phyloP scores from a whole-genome alignment of 1,140 invertebrate genomes.

The Mya arenaria region DNA sequence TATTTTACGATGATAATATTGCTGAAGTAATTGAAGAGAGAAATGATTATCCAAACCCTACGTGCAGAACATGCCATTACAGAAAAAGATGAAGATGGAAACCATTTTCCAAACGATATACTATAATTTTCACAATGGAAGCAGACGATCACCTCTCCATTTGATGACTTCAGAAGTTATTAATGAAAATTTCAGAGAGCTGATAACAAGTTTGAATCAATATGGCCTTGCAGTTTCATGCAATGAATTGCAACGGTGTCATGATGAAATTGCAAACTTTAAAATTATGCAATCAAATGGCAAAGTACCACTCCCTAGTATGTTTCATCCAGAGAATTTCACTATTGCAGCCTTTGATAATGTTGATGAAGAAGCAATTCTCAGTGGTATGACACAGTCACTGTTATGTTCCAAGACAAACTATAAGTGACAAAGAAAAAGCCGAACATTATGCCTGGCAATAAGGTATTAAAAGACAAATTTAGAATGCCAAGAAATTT shows the following conservation, averaged over 20 bases:
- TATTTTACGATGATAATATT: background rate
- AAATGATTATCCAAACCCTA: background rate
- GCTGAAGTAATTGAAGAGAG: background rate
- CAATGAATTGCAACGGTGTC: slow-evolving; percentile 6
- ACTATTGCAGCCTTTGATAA: slow-evolving; percentile 30
- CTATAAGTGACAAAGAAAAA: background rate
- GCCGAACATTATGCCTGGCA: background rate
- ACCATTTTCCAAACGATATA: slow-evolving; percentile 9
- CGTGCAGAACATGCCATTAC: background rate
- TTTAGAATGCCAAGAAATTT: background rate
- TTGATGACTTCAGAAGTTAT: background rate
- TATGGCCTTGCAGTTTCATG: background rate
- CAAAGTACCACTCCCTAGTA: background rate
- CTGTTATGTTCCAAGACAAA: slow-evolving; percentile 22
- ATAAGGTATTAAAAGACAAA: background rate
- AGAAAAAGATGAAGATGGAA: background rate
- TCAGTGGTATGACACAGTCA: slow-evolving; percentile 28
- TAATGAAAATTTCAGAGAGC: slow-evolving; percentile 9
- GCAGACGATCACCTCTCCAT: slow-evolving; percentile 1
- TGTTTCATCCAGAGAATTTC: background rate
- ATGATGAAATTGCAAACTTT: slow-evolving; percentile 4
- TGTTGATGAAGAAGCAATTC: slow-evolving; percentile 18
- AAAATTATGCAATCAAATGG: background rate
- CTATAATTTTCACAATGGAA: background rate
- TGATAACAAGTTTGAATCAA: slow-evolving; percentile 13